Base-by-base conservation (phyloP, 2,797 vertebrate genomes). In the Phoxinus dragarum region DNA sequence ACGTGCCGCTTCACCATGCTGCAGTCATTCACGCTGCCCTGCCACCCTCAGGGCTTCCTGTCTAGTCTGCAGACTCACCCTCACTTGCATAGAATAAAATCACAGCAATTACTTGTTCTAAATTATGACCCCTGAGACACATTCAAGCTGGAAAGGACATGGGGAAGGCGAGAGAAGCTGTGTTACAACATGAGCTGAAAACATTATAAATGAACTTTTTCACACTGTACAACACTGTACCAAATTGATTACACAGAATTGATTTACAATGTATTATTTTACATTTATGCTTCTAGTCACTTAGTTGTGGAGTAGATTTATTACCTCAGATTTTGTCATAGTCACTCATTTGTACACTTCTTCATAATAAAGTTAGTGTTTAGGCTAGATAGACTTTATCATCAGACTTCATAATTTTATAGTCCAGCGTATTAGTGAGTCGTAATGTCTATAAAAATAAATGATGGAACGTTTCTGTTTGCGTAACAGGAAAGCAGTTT, bases 1-100 rank as follows among this genome's bases (percentile, higher is more conserved):
- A 92, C 91, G 89, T 91, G 91, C 89, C 42, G 36, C 21, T 4
- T 42, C 16, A 34, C 86, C 90, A 90, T 89, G 89, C 31, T 85
- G 76, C 34, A 69, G 75, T 82, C n/a, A 52, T 77, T 80, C 44
- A 66, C 34, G 71, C 17, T 80, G 75, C 72, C 66, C 81, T 82
- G 88, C 88, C 88, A 87, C 75, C 80, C 80, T 40, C 38, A 31
- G 47, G 61, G 44, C 80, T 92, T 92, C 89, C 91, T 89, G 88
- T 80, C 40, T 81, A 84, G 80, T 86, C 64, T 74, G 79, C 49
- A 66, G 83, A 67, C 72, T 79, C 44, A 77, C 77, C 74, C 59
- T 76, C 40, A 80, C 74, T 71, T 52, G 73, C 80, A 76, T 12
- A 84, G 79, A 87, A 88, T 74, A 8, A 78, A 79, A 80, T 83